A percentile compares a stretch with the other conserved stretches of the same genome.
Evolutionary conservation across 2,113 vertebrate species (phyloP).

Genomic region (Agapornis roseicollis): DNA sequence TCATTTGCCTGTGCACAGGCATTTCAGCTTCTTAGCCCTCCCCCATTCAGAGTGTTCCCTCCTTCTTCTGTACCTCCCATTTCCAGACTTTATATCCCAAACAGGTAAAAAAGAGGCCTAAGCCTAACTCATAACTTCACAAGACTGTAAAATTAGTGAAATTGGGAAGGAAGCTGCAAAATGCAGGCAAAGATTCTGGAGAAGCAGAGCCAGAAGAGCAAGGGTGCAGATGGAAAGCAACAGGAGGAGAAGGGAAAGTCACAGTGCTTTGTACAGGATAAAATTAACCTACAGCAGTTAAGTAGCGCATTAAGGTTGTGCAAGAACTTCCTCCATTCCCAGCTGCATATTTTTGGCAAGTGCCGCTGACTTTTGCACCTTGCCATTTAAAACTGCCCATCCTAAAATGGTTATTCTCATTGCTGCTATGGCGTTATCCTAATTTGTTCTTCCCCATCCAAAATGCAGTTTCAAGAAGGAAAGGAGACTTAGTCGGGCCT

Average conservation of each 20-base stretch:
- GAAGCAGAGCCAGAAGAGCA: neutral
- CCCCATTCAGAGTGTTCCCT: neutral
- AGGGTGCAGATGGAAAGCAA: neutral
- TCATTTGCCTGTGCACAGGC: neutral
- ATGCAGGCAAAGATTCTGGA: neutral
- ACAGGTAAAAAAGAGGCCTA: neutral
- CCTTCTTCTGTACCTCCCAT: neutral
- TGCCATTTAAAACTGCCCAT: neutral
- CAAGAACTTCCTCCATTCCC: neutral
- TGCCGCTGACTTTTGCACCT: neutral
- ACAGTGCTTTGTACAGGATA: neutral
- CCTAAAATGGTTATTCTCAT: rapidly evolving
- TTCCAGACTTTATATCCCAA: neutral
- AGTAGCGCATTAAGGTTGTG: neutral
- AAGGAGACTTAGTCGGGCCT: neutral
- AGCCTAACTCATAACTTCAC: neutral
- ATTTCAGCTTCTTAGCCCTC: neutral
- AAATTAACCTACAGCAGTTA: neutral
- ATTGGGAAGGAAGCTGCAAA: rapidly evolving
- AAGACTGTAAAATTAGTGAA: neutral
- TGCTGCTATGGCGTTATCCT: neutral
- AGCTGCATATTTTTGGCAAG: neutral
- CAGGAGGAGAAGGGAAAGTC: neutral
- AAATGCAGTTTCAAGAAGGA: neutral
- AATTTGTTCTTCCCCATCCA: neutral